Evolutionary conservation across 2,797 vertebrate genomes (phyloP), one percentile per base, ranked within the genome.

Genomic region (Calcarius lapponicus): DNA sequence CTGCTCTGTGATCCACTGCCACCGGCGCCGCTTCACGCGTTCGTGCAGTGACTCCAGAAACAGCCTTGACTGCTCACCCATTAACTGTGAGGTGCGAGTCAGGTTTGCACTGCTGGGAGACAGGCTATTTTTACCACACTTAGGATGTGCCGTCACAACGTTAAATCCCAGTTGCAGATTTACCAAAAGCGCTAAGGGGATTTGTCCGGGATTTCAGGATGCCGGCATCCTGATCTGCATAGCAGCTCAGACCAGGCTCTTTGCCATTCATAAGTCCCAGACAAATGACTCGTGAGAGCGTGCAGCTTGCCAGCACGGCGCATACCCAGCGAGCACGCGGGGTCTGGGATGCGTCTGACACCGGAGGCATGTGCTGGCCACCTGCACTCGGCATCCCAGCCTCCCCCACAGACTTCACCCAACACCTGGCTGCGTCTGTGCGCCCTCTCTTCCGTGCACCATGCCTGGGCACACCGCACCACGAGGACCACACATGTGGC

Each of bases 121-220:
- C 88, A 56, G 60, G 92, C 86, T 97, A 95, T 95, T 96, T 96
- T 97, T 96, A 94, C 93, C 53, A 53, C 28, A 20, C 83, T 94
- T 75, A 65, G 64, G 80, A 80, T 92, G 67, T 82, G 80, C 93
- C 94, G 93, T 93, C 93, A 92, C 88, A 91, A 71, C 3, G 16
- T 83, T 75, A 96, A 97, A 95, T 93, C 96, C 95, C 92, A 79
- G 92, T 0, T 75, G 88, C 92, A 87, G 90, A 95, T 95, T 95
- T 92, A 95, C 83, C 50, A 43, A 82, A 95, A 92, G 86, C 47
- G 2, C 90, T 95, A 95, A 95, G 90, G 93, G 81, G 92, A 97
- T 97, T 95, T 97, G 90, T 90, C 92, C 21, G 0, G 96, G 96
- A 94, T 95, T 95, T 95, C 92, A 94, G 92, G 94, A 93, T 2